Conservation (phyloP, 2,797 vertebrate species). For the Megalops cyprinoides region DNA sequence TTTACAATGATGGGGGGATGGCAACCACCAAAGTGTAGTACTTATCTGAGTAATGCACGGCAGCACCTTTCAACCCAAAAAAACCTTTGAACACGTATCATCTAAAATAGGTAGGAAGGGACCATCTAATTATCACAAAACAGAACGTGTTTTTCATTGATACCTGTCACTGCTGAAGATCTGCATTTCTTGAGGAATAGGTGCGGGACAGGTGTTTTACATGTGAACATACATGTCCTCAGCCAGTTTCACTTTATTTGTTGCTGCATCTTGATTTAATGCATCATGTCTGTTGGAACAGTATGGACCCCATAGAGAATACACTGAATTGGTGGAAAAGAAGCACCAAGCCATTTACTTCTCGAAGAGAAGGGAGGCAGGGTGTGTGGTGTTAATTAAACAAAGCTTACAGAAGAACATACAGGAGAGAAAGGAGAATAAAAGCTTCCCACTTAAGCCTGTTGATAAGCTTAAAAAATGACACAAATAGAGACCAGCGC, state of each 20-base stretch:
- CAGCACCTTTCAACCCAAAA: no score
- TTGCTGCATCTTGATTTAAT: not conserved
- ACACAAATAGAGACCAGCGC: constrained; percentile 9
- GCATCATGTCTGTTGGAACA: not conserved
- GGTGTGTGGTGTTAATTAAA: not conserved
- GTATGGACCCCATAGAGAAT: not conserved
- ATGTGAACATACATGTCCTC: not conserved
- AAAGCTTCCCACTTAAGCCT: not conserved
- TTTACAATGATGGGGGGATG: no score
- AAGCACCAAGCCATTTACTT: not conserved
- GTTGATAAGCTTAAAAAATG: constrained; percentile 25
- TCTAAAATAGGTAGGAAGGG: no score
- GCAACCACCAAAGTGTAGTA: no score
- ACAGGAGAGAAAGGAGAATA: no score
- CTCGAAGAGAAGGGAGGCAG: not conserved
- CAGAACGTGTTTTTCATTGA: not conserved
- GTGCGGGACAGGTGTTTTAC: no score
- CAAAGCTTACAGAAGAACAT: not conserved
- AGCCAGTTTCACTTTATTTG: not conserved
- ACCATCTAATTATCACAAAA: not conserved
- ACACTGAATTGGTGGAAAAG: not conserved
- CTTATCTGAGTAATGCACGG: no score
- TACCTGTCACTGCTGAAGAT: not conserved
- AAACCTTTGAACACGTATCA: no score
- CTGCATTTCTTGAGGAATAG: not conserved